Conservation (phyloP, 1,140 invertebrate species). For the Papilio glaucus region DNA sequence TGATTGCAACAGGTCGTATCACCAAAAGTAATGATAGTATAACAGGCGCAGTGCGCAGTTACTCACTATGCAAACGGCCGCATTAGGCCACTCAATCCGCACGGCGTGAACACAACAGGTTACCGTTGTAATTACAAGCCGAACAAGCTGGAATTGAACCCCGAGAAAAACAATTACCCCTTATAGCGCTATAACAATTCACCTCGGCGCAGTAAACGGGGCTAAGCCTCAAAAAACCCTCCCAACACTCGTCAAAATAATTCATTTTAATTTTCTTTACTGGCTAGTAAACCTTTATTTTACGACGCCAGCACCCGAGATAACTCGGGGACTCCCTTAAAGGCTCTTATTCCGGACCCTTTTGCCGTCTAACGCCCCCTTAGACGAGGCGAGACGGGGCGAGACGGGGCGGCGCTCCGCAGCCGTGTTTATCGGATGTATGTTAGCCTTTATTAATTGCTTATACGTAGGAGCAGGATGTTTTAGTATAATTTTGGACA, state of each 20-base stretch:
- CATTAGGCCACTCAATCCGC: background rate
- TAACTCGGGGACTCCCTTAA: slow-evolving; percentile 77
- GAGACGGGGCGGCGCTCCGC: slow-evolving; percentile 14
- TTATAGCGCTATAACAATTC: slow-evolving; percentile 70
- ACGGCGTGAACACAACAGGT: slow-evolving; percentile 44
- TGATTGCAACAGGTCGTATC: background rate
- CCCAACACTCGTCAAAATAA: slow-evolving; percentile 81
- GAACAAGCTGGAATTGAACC: slow-evolving; percentile 68
- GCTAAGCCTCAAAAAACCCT: slow-evolving; percentile 58
- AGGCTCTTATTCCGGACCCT: slow-evolving; percentile 63
- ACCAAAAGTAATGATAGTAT: background rate
- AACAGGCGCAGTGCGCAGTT: background rate
- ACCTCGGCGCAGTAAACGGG: slow-evolving; percentile 57
- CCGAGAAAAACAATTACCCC: slow-evolving; percentile 74
- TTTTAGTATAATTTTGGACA: slow-evolving; percentile 24
- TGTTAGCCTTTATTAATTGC: slow-evolving; percentile 30
- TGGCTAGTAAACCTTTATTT: slow-evolving; percentile 81
- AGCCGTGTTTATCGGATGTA: slow-evolving; percentile 10
- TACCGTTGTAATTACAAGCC: slow-evolving; percentile 50
- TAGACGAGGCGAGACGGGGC: background rate
- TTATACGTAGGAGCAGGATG: slow-evolving; percentile 15
- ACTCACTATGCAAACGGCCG: slow-evolving; percentile 20
- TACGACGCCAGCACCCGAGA: slow-evolving; percentile 72
- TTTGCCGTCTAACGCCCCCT: slow-evolving; percentile 46
- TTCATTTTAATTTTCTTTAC: slow-evolving; percentile 84